Conservation (phyloP, 30 jellyfish, hydroid and myxozoan genomes). For the Cassiopea andromeda region DNA sequence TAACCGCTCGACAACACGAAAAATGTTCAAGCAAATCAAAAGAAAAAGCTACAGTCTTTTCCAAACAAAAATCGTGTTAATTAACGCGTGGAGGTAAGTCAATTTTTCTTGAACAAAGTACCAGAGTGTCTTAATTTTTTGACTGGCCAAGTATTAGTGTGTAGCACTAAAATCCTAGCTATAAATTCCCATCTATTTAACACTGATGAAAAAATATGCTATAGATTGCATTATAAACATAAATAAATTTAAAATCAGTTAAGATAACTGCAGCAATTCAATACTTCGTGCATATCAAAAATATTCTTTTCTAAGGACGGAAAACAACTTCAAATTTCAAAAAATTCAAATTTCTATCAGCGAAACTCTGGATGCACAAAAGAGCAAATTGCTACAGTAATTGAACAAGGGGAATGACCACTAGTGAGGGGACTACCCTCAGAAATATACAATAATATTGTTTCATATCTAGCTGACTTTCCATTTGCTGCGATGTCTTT, state of each 20-base stretch:
- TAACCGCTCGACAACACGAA: no score
- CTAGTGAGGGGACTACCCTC: not conserved
- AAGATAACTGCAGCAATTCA: not conserved
- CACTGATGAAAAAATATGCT: no score
- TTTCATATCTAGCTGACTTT: not conserved
- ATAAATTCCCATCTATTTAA: no score
- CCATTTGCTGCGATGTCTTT: not conserved
- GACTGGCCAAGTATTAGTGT: no score
- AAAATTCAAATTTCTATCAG: not conserved
- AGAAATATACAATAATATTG: not conserved
- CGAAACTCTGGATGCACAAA: not conserved
- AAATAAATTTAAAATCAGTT: not conserved
- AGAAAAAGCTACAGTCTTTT: no score
- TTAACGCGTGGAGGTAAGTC: no score
- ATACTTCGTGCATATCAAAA: not conserved
- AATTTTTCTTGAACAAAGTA: no score
- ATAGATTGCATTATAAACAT: no score
- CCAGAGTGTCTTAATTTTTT: no score
- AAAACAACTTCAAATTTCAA: not conserved
- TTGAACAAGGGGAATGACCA: not conserved
- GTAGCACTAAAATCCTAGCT: no score
- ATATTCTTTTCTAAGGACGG: not conserved
- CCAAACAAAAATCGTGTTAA: no score
- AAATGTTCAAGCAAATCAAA: no score
- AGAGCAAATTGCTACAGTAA: not conserved